Evolutionary conservation across 2,888 invertebrate species (phyloP).

Genomic region (Cephus sareptanus): DNA sequence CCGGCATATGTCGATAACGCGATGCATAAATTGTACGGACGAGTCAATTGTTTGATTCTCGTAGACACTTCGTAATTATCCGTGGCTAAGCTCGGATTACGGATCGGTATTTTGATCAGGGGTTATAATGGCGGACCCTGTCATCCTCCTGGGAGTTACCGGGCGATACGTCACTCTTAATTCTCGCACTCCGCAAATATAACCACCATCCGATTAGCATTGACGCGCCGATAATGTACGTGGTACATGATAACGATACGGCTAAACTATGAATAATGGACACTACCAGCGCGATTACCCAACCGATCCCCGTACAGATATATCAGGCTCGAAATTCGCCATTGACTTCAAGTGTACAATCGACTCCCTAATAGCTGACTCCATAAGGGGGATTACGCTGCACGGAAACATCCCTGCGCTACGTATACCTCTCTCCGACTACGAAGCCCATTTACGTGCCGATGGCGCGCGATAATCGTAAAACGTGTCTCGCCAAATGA

Average conservation of each 20-base stretch:
- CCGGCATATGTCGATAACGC: neutral
- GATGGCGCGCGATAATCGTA: neutral
- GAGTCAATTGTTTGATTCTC: constrained; percentile 21
- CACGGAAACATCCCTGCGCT: neutral
- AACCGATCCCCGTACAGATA: neutral
- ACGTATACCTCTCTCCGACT: neutral
- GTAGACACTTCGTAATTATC: constrained; percentile 21
- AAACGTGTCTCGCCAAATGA: neutral
- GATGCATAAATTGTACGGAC: constrained; percentile 9
- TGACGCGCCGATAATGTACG: neutral
- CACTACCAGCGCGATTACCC: neutral
- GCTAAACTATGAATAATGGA: neutral
- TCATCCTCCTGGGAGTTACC: neutral
- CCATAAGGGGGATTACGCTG: neutral
- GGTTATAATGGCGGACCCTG: constrained; percentile 2
- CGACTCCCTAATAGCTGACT: neutral
- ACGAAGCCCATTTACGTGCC: neutral
- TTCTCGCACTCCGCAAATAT: constrained; percentile 5
- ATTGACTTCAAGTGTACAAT: neutral
- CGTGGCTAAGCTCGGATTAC: constrained; percentile 20
- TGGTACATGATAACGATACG: neutral
- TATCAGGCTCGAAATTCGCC: neutral
- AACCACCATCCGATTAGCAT: neutral
- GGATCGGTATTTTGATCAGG: neutral
- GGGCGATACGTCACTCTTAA: constrained; percentile 4